These are phyloP conservation scores for Brachyopa scutellaris DNA, from an alignment of 2,888 invertebrate species.

Conservation along the genomic window DNA sequence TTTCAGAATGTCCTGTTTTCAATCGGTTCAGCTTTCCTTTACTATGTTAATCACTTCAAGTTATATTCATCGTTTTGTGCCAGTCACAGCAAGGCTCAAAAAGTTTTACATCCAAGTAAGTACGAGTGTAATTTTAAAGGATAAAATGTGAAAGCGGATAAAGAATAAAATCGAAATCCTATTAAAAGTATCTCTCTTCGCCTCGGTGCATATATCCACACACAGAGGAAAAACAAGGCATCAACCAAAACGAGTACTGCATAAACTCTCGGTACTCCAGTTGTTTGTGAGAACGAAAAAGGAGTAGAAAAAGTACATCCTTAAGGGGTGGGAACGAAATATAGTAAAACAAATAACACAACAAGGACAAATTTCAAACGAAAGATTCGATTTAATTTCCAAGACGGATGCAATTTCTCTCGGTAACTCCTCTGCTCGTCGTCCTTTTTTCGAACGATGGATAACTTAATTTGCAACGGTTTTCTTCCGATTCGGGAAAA, in stretches of 20 bases:
- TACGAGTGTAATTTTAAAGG: conserved; percentile 75
- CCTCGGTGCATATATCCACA: conserved; percentile 24
- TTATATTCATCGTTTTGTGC: conserved; percentile 99
- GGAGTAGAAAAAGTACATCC: not conserved
- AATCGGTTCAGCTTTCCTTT: conserved; percentile 97
- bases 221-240: not conserved
- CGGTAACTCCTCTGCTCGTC: not conserved
- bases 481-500: conserved; percentile 47
- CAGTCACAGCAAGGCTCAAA: conserved; percentile 99
- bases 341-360: conserved; percentile 47
- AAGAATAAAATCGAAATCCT: conserved; percentile 62
- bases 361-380: conserved; percentile 52
- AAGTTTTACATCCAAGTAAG: conserved; percentile 98
- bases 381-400: conserved; percentile 68
- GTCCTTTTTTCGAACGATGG: conserved; percentile 6
- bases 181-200: conserved; percentile 48
- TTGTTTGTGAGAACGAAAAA: conserved; percentile 10
- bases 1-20: conserved; percentile 96
- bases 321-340: not conserved
- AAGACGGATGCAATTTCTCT: conserved; percentile 57
- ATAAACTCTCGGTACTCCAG: conserved; percentile 17
- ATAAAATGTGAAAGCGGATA: conserved; percentile 37
- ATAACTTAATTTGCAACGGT: conserved; percentile 66
- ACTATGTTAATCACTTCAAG: conserved; percentile 99
- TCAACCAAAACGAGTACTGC: conserved; percentile 29